Conservation (phyloP, 2,113 vertebrate species). For the Turnix velox region DNA sequence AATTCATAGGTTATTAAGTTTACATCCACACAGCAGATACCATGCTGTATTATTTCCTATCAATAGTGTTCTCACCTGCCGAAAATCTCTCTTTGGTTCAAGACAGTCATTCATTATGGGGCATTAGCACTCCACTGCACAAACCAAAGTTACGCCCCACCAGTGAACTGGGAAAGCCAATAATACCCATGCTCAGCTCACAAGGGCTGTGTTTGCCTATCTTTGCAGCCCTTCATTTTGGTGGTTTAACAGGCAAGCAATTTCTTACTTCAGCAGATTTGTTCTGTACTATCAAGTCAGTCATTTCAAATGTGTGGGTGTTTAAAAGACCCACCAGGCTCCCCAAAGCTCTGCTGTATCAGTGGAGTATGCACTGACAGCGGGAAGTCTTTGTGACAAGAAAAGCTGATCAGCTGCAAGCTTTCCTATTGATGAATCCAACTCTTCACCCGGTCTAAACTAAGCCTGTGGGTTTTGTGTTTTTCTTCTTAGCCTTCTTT, state of each 20-base stretch:
- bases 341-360: neutral
- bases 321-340: constrained; percentile 46
- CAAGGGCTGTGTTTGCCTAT: neutral
- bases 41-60: constrained; percentile 7
- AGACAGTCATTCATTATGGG: constrained; percentile 37
- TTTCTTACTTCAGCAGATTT: constrained; percentile 59
- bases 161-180: neutral
- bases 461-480: constrained; percentile 62
- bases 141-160: constrained; percentile 22
- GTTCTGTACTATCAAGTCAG: constrained; percentile 35
- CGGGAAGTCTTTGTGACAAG: constrained; percentile 45
- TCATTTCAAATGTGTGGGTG: constrained; percentile 33
- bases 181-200: neutral
- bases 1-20: constrained; percentile 75
- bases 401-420: constrained; percentile 32
- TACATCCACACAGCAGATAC: constrained; percentile 45
- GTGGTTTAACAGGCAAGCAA: constrained; percentile 46
- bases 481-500: constrained; percentile 41
- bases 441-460: constrained; percentile 49
- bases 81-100: constrained; percentile 38
- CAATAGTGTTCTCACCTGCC: neutral
- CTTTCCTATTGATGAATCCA: constrained; percentile 59
- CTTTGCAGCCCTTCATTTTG: neutral
- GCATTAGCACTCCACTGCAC: constrained; percentile 21
- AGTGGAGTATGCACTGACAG: neutral